A percentile compares a stretch with the other conserved stretches of the same genome.
phyloP scores from a whole-genome alignment of 2,113 vertebrate genomes.

The Periophthalmodon schlosseri region DNA sequence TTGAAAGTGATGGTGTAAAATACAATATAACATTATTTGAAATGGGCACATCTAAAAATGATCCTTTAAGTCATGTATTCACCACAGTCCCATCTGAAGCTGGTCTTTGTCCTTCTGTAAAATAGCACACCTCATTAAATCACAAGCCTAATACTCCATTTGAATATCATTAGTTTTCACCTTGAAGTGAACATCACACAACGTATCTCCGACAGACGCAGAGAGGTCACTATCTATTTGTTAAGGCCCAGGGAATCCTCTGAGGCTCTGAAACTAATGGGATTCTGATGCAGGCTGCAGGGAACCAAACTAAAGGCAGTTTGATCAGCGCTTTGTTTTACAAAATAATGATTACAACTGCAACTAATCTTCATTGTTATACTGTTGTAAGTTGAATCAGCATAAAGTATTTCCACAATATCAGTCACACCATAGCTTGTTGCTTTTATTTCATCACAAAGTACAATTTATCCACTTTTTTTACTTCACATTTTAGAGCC shows the following conservation, averaged over 20 bases:
- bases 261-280: constrained; percentile 42
- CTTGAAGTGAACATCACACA: constrained; percentile 43
- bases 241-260: constrained; percentile 35
- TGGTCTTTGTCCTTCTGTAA: background rate
- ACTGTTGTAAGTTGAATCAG: constrained; percentile 13
- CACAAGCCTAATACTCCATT: constrained; percentile 31
- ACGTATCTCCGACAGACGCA: constrained; percentile 29
- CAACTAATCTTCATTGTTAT: constrained; percentile 15
- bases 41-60: background rate
- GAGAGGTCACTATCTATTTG: constrained; percentile 55
- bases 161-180: constrained; percentile 40
- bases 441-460: background rate
- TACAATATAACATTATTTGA: background rate
- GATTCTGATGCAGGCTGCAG: constrained; percentile 37
- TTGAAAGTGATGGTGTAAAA: background rate
- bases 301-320: constrained; percentile 43
- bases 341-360: constrained; percentile 54
- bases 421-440: background rate
- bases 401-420: background rate
- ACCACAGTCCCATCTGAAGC: background rate
- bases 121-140: constrained; percentile 24
- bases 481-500: background rate
- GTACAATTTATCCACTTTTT: background rate
- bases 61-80: background rate
- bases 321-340: constrained; percentile 55